These are phyloP conservation scores for Acrobasis repandana DNA, from an alignment of 2,888 invertebrate genomes.

Conservation along the genomic window DNA sequence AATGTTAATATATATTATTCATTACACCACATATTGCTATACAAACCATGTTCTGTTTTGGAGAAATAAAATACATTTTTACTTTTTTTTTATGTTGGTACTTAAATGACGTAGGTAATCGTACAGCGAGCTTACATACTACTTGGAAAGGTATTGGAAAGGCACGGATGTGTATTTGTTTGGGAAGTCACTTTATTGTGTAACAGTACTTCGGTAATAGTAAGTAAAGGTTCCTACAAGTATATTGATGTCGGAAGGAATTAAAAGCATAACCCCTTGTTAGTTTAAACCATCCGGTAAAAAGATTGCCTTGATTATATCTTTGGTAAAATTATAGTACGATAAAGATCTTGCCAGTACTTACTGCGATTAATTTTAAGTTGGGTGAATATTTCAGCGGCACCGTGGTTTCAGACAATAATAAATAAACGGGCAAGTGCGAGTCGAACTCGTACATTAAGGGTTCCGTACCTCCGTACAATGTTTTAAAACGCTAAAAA, in stretches of 20 bases:
- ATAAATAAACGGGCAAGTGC: too few species aligned
- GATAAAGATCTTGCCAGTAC: not conserved
- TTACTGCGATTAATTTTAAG: too few species aligned
- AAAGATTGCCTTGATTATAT: not conserved
- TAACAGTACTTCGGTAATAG: conserved; percentile 6
- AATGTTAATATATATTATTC: too few species aligned
- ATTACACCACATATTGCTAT: too few species aligned
- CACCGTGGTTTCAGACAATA: too few species aligned
- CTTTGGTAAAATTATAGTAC: not conserved
- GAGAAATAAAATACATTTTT: too few species aligned
- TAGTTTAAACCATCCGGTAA: not conserved
- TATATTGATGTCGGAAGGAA: not conserved
- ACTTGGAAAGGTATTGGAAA: conserved; percentile 46
- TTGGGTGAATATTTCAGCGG: too few species aligned
- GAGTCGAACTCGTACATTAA: too few species aligned
- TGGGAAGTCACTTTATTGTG: conserved; percentile 11
- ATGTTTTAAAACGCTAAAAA: too few species aligned
- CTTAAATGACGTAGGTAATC: not conserved
- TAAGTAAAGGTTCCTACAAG: not conserved
- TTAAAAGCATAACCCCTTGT: not conserved
- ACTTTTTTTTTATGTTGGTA: too few species aligned
- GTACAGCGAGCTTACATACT: not conserved
- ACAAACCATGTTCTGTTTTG: too few species aligned
- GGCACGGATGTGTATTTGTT: conserved; percentile 27
- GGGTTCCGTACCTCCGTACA: too few species aligned